Percentiles rank a stretch among this genome's conserved stretches.
Evolutionary conservation across 2,888 invertebrate species (phyloP).

Genomic region (Pyrochroa serraticornis): DNA sequence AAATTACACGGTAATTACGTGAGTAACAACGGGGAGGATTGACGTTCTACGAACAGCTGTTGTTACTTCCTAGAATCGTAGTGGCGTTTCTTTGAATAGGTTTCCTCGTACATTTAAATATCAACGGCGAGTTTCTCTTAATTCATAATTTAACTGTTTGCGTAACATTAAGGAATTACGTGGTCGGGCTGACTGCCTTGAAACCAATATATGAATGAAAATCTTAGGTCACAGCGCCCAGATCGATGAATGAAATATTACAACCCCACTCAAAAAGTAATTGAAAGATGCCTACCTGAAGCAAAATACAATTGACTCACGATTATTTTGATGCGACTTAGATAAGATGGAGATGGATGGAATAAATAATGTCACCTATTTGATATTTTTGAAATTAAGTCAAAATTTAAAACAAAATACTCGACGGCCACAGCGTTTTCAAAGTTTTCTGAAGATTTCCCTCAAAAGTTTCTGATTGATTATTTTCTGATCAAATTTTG

Average conservation of each 20-base stretch:
- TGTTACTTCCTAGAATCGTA: not conserved
- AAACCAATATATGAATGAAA: conserved; percentile 33
- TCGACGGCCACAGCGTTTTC: no score
- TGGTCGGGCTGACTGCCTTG: conserved; percentile 32
- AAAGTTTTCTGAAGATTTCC: no score
- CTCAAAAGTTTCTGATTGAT: no score
- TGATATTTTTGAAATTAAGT: no score
- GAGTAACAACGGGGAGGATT: not conserved
- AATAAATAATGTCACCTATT: no score
- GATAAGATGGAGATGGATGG: no score
- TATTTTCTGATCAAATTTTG: no score
- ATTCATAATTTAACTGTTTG: conserved; percentile 27
- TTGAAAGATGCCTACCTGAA: conserved; percentile 1
- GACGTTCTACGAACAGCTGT: not conserved
- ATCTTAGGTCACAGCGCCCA: conserved; percentile 11
- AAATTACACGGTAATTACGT: not conserved
- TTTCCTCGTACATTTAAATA: conserved; percentile 19
- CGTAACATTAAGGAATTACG: conserved; percentile 27
- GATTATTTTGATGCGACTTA: no score
- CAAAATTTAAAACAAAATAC: no score
- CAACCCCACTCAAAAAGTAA: conserved; percentile 16
- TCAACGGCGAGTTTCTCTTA: conserved; percentile 23
- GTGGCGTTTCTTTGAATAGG: not conserved
- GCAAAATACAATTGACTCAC: not conserved
- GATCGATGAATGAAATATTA: conserved; percentile 29